Base-by-base conservation (phyloP, 2,797 vertebrate genomes). In the Calcarius lapponicus region DNA sequence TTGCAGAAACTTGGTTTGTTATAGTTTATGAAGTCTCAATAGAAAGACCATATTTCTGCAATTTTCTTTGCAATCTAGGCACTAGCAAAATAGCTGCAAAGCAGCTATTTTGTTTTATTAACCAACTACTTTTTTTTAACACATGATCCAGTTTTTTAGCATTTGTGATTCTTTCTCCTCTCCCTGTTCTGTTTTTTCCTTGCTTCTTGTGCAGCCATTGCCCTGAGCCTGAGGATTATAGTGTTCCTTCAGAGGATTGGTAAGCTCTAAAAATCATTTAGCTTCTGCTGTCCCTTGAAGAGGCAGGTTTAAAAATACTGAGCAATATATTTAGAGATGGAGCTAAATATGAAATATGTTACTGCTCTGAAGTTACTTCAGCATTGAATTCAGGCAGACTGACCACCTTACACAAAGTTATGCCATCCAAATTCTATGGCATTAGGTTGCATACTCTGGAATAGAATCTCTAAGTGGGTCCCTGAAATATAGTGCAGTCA, bases 191-290 rank as follows among this genome's bases (percentile, higher is more conserved):
- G 1, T 97, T 97, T 96, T 79, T 97, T 71, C 83, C 96, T 98
- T 95, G 83, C 98, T 97, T 95, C 97, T 97, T 95, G 97, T 96
- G 98, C 98, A 99, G 99, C 97, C 99, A 99, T 98, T 98, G 98
- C 95, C 98, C 99, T 88, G 99, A 99, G 93, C 98, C 98, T 96
- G 99, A 99, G 98, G 99, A 99, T 94, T 98, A 98, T 99, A 99
- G 98, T 98, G 98, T 98, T 98, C 97, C 98, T 92, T 98, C 99
- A 95, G 99, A 99, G 60, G 99, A 99, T 98, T 98, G 99, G 99
- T 99, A 99, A 99, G 99, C 97, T 81, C 53, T 93, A 51, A 92
- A 84, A 61, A 47, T 92, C 93, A 91, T 90, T 84, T 97, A 97
- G 97, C 89, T 88, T 97, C 92, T 98, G 80, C 76, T 95, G 79